These are phyloP conservation scores for Epinephelus coioides DNA, from an alignment of 2,797 vertebrate species.

Conservation along the genomic window DNA sequence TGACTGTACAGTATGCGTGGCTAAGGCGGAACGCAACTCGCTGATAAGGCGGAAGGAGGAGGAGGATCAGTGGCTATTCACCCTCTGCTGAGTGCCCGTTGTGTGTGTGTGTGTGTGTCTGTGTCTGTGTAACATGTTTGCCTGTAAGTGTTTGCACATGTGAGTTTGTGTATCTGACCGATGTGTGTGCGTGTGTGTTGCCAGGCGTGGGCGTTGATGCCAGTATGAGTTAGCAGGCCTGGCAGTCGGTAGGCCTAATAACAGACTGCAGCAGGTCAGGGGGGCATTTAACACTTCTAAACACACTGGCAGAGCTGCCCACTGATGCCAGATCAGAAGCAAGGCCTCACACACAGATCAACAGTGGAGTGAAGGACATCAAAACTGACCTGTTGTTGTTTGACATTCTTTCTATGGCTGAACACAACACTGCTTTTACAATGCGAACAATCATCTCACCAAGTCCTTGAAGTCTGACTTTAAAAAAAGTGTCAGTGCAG, in stretches of 20 bases:
- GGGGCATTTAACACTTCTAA: slow-evolving; percentile 82
- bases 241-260: slow-evolving; percentile 76
- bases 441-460: neutral
- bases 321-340: slow-evolving; percentile 68
- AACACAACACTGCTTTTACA: neutral
- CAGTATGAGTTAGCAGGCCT: slow-evolving; percentile 68
- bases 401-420: slow-evolving; percentile 20
- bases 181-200: slow-evolving; percentile 50
- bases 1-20: slow-evolving; percentile 79
- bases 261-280: slow-evolving; percentile 81
- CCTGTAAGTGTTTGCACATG: slow-evolving; percentile 53
- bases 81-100: slow-evolving; percentile 58
- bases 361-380: slow-evolving; percentile 26
- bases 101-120: slow-evolving; percentile 43
- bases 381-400: slow-evolving; percentile 44
- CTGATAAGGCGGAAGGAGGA: slow-evolving; percentile 74
- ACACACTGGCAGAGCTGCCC: slow-evolving; percentile 71
- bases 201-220: slow-evolving; percentile 66
- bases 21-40: slow-evolving; percentile 70
- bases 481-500: neutral
- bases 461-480: neutral
- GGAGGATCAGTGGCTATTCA: slow-evolving; percentile 69
- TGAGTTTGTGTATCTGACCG: slow-evolving; percentile 48
- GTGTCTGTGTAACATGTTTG: slow-evolving; percentile 29
- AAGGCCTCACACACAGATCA: slow-evolving; percentile 70